Conservation (phyloP, 2,888 invertebrate species). For the Hanleya hanleyi region DNA sequence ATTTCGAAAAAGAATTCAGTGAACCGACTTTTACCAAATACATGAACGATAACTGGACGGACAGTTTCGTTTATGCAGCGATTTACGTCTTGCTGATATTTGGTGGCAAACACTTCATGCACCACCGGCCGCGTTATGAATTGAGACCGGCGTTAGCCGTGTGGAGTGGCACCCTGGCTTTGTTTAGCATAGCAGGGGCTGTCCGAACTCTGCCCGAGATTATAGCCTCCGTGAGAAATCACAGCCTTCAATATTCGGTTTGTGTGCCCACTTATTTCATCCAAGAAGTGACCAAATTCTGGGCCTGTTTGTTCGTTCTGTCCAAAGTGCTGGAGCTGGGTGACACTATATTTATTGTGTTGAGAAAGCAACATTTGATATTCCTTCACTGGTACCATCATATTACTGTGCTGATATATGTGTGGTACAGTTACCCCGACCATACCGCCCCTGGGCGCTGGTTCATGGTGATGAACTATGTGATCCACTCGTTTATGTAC, state of each 20-base stretch:
- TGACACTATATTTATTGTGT: slow-evolving; percentile 70
- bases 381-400: slow-evolving; percentile 75
- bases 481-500: slow-evolving; percentile 75
- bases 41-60: slow-evolving; percentile 98
- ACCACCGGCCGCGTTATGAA: slow-evolving; percentile 89
- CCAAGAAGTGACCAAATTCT: slow-evolving; percentile 91
- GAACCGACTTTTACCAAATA: slow-evolving; percentile 91
- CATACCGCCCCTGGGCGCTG: slow-evolving; percentile 54
- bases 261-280: slow-evolving; percentile 79
- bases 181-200: slow-evolving; percentile 92
- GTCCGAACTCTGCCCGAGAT: slow-evolving; percentile 92
- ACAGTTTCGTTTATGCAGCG: slow-evolving; percentile 85
- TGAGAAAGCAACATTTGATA: slow-evolving; percentile 73
- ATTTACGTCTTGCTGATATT: slow-evolving; percentile 94
- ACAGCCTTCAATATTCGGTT: slow-evolving; percentile 95
- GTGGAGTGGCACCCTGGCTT: slow-evolving; percentile 93
- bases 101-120: slow-evolving; percentile 95
- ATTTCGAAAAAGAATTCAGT: slow-evolving; percentile 95
- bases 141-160: slow-evolving; percentile 86
- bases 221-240: slow-evolving; percentile 87
- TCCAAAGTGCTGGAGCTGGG: slow-evolving; percentile 95
- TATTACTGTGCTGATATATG: slow-evolving; percentile 73
- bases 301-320: slow-evolving; percentile 97
- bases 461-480: slow-evolving; percentile 73
- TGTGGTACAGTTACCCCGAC: slow-evolving; percentile 65